Evolutionary conservation across 1,140 invertebrate genomes (phyloP).

Genomic region (Uloborus diversus): DNA sequence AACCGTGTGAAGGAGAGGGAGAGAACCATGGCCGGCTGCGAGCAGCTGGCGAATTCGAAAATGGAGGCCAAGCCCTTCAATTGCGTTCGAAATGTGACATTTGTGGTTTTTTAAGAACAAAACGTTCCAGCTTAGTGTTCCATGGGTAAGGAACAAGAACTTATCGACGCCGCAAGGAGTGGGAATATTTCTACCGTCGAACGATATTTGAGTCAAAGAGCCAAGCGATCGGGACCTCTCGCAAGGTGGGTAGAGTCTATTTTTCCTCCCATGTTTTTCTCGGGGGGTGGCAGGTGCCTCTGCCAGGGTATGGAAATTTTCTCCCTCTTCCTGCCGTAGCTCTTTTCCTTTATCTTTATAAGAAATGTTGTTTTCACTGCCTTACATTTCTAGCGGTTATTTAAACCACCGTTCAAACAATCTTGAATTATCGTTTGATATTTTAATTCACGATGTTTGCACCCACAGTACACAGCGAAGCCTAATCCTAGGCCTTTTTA

Average conservation of each 20-base stretch:
- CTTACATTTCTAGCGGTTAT: too few species aligned
- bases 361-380: too few species aligned
- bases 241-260: conserved; percentile 76
- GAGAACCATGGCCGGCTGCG: conserved; percentile 5
- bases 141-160: conserved; percentile 95
- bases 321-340: background rate
- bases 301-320: conserved; percentile 17
- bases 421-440: too few species aligned
- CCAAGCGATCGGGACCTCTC: conserved; percentile 89
- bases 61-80: conserved; percentile 21
- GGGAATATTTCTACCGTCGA: conserved; percentile 88
- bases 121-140: conserved; percentile 63
- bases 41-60: conserved; percentile 45
- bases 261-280: conserved; percentile 7
- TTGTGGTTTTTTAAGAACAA: background rate
- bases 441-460: too few species aligned
- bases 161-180: conserved; percentile 92
- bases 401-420: too few species aligned
- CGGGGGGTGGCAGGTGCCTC: conserved; percentile 1
- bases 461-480: too few species aligned
- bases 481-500: too few species aligned
- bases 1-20: background rate
- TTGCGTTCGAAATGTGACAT: conserved; percentile 38
- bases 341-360: conserved; percentile 9
- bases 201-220: conserved; percentile 87